phyloP scores from a whole-genome alignment of 2,888 invertebrate genomes.

The Melikaiella ostensackeni region DNA sequence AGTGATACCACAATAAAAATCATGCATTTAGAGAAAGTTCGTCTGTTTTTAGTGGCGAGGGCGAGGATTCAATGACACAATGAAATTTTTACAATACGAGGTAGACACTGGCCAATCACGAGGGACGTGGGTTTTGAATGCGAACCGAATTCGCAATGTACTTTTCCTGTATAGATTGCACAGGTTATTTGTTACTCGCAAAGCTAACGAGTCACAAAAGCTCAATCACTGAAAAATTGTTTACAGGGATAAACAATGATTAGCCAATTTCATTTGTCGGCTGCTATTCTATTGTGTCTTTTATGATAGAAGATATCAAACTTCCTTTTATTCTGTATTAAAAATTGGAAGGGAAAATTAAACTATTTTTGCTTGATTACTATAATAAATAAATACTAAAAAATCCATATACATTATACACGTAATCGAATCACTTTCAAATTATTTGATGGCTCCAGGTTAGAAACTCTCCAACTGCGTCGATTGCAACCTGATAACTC shows the following conservation, averaged over 20 bases:
- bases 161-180: neutral
- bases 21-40: neutral
- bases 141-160: neutral
- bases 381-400: too few relatives aligned
- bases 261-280: neutral
- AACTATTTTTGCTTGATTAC: too few relatives aligned
- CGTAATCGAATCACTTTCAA: too few relatives aligned
- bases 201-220: constrained; percentile 25
- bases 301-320: neutral
- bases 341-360: neutral
- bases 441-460: too few relatives aligned
- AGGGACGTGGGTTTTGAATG: neutral
- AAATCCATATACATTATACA: too few relatives aligned
- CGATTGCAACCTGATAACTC: too few relatives aligned
- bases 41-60: neutral
- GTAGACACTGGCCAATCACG: constrained; percentile 5
- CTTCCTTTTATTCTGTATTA: neutral
- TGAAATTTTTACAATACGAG: constrained; percentile 13
- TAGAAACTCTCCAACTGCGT: too few relatives aligned
- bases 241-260: constrained; percentile 6
- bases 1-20: neutral
- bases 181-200: constrained; percentile 5
- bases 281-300: neutral
- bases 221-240: constrained; percentile 6
- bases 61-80: constrained; percentile 21